Conservation (phyloP, 2,797 vertebrate species). For the Enteromius viviparus region DNA sequence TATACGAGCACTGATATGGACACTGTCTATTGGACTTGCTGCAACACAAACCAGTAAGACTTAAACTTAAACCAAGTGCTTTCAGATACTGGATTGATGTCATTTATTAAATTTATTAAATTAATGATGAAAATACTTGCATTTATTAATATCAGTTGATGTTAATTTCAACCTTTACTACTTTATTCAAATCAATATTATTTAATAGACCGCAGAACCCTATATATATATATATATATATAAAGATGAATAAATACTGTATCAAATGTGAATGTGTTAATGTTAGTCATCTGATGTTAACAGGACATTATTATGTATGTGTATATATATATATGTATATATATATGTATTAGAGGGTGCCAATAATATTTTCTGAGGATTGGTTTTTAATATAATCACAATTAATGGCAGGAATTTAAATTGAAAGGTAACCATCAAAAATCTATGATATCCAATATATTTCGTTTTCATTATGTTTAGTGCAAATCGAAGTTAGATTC, state of each 20-base stretch:
- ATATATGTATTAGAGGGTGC: background rate
- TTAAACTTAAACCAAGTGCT: background rate
- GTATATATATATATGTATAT: too few relatives aligned
- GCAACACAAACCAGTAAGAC: conserved; percentile 67
- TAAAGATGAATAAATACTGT: background rate
- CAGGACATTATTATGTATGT: background rate
- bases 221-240: too few relatives aligned
- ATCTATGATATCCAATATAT: background rate
- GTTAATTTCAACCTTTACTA: background rate
- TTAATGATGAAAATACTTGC: background rate
- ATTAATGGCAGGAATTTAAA: background rate
- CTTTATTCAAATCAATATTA: background rate
- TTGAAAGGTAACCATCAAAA: background rate
- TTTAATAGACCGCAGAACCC: background rate
- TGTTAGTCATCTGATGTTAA: background rate
- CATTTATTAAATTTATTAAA: background rate
- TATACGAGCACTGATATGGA: conserved; percentile 57
- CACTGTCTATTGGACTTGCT: conserved; percentile 57
- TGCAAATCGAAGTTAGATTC: background rate
- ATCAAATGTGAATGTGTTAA: background rate
- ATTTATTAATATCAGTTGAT: background rate
- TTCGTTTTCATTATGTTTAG: background rate
- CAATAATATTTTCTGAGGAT: background rate
- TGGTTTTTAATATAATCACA: background rate
- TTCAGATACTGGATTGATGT: background rate